These are phyloP conservation scores for Maniola hyperantus DNA, from an alignment of 2,888 invertebrate species.

Conservation along the genomic window DNA sequence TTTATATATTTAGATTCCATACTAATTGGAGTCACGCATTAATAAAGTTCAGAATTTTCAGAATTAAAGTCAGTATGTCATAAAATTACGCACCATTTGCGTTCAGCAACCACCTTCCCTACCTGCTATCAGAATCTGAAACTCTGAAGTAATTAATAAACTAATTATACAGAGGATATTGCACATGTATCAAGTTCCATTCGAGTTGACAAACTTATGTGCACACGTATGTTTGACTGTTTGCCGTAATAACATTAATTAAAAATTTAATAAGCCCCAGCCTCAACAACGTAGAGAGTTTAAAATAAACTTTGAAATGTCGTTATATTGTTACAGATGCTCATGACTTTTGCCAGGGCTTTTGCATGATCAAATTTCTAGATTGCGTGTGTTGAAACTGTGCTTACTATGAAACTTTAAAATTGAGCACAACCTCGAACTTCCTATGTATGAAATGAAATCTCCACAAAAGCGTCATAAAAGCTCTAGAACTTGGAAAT, in stretches of 20 bases:
- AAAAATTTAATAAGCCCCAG: constrained; percentile 5
- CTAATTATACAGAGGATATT: constrained; percentile 5
- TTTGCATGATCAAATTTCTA: constrained; percentile 11
- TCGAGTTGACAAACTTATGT: constrained; percentile 13
- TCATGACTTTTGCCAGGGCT: constrained; percentile 1
- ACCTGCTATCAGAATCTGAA: not conserved
- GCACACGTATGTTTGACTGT: constrained; percentile 6
- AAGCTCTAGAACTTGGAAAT: constrained; percentile 10
- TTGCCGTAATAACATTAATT: not conserved
- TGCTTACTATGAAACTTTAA: constrained; percentile 15
- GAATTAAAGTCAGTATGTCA: not conserved
- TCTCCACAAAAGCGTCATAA: constrained; percentile 7
- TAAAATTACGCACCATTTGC: not conserved
- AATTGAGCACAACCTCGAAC: constrained; percentile 8
- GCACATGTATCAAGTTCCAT: constrained; percentile 15
- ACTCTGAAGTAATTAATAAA: constrained; percentile 13
- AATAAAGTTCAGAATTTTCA: no score
- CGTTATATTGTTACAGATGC: constrained; percentile 17
- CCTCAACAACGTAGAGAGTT: not conserved
- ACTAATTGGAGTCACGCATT: no score
- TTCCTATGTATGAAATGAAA: constrained; percentile 11
- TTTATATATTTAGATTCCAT: no score
- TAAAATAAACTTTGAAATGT: constrained; percentile 6
- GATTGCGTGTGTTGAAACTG: constrained; percentile 7
- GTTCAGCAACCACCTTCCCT: not conserved